phyloP scores from a whole-genome alignment of 2,113 vertebrate species.

The Glareola pratincola region DNA sequence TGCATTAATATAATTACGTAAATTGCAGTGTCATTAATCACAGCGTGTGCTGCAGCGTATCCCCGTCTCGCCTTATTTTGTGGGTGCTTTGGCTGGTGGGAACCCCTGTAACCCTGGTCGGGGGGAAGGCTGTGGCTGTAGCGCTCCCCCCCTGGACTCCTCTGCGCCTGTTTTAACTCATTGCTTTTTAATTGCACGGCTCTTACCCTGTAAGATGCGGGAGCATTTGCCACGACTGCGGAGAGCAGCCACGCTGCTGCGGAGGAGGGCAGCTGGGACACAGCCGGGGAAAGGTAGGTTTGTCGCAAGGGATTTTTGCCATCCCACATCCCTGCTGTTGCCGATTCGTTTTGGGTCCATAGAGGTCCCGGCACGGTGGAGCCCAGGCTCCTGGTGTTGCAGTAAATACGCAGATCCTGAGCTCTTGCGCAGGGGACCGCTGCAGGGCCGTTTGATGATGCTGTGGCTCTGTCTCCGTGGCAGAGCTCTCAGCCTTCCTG shows the following conservation, averaged over 20 bases:
- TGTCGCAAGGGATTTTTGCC: background rate
- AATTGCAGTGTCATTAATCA: conserved; percentile 42
- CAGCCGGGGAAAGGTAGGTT: background rate
- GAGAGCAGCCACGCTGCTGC: background rate
- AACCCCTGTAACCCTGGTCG: background rate
- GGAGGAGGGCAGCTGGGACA: background rate
- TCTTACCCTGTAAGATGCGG: background rate
- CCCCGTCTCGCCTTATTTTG: background rate
- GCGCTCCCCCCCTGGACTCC: background rate
- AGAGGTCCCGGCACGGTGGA: background rate
- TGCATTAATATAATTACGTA: background rate
- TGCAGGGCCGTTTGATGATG: conserved; percentile 36
- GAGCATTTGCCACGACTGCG: fast-evolving
- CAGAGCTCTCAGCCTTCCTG: conserved; percentile 58
- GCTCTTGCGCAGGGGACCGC: background rate
- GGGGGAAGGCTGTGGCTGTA: background rate
- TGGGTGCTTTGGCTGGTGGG: background rate
- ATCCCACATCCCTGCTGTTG: background rate
- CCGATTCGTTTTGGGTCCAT: fast-evolving
- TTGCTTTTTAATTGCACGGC: background rate
- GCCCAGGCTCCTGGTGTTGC: background rate
- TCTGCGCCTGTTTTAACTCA: background rate
- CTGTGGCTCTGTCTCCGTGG: conserved; percentile 9
- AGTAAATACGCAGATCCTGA: background rate
- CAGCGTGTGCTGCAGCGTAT: background rate